Base-by-base conservation (phyloP, 2,797 vertebrate genomes). In the Anguilla marmorata region DNA sequence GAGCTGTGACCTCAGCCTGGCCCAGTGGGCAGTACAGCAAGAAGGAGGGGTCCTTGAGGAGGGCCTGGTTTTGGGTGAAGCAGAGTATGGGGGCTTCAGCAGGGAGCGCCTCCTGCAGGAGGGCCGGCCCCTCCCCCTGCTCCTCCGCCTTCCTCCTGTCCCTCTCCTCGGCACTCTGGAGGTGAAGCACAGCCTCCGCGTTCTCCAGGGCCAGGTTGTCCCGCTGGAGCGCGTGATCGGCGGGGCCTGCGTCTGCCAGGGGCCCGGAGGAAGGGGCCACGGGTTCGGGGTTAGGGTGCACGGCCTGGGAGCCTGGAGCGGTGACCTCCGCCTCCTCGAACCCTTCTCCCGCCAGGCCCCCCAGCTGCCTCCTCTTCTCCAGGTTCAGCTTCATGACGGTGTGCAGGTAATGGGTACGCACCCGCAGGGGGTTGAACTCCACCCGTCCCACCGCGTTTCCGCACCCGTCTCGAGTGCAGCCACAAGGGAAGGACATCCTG, bases 381-480 rank as follows among this genome's bases (percentile, higher is more conserved):
- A 98, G 95, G 94, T 99, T 97, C 93, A 99, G 96, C 94, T 99
- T 99, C 98, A 99, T 99, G 94, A 99, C 95, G 91, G 98, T 99
- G 95, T 99, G 98, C 87, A 99, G 97, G 95, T 98, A 99, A 94
- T 99, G 98, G 74, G 98, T 99, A 92, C 98, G 94, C 60, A 99
- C 98, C 0, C 98, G 97, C 16, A 99, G 96, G 0, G 98, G 98
- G 87, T 99, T 99, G 93, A 99, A 99, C 94, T 99, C 98, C 79
- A 99, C 98, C 30, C 98, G 96, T 0, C 98, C 98, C 0, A 97
- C 97, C 30, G 93, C 91, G 90, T 99, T 99, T 11, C 97, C 97
- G 0, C 98, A 99, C 89, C 98, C 98, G 0, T 99, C 98, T 48
- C 98, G 93, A 30, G 98, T 98, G 93, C 98, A 99, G 92, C 98